Percentiles rank a stretch among this genome's conserved stretches.
Conservation (phyloP, 2,797 vertebrate species). For the Enteromius thamalakanensis region DNA sequence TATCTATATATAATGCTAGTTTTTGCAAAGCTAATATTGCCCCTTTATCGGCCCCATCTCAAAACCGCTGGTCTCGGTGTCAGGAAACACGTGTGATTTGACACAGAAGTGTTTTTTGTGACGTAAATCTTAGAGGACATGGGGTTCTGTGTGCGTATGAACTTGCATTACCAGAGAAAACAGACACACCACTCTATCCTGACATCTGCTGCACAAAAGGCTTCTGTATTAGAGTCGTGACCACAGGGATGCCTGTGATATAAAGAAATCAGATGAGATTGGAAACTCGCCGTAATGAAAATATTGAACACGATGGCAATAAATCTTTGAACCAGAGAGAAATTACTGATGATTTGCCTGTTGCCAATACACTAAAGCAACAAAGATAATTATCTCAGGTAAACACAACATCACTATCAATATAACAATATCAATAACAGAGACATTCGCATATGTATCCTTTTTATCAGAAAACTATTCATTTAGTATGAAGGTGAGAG, state of each 20-base stretch:
- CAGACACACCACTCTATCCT: neutral
- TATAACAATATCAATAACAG: constrained; percentile 2
- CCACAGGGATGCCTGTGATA: constrained; percentile 3
- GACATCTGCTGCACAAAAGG: constrained; percentile 36
- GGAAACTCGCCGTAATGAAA: constrained; percentile 37
- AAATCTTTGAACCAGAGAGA: constrained; percentile 49
- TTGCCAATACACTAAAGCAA: constrained; percentile 40
- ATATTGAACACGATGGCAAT: constrained; percentile 36
- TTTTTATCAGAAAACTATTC: neutral
- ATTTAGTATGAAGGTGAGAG: neutral
- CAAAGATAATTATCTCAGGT: neutral
- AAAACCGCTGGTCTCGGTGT: constrained; percentile 11
- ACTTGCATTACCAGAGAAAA: constrained; percentile 23
- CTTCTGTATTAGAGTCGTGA: constrained; percentile 41
- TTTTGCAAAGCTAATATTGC: neutral
- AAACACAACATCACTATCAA: constrained; percentile 19
- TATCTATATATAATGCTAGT: neutral
- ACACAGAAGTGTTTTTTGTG: constrained; percentile 25
- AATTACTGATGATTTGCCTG: constrained; percentile 40
- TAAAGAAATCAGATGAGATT: constrained; percentile 36
- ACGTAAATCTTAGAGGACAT: neutral
- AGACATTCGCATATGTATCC: neutral
- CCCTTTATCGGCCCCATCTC: neutral
- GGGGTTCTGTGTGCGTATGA: constrained; percentile 12
- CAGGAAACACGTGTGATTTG: neutral